Percentiles rank a stretch among this genome's conserved stretches.
Conservation (phyloP, 2,797 vertebrate genomes). For the Graptemys geographica region DNA sequence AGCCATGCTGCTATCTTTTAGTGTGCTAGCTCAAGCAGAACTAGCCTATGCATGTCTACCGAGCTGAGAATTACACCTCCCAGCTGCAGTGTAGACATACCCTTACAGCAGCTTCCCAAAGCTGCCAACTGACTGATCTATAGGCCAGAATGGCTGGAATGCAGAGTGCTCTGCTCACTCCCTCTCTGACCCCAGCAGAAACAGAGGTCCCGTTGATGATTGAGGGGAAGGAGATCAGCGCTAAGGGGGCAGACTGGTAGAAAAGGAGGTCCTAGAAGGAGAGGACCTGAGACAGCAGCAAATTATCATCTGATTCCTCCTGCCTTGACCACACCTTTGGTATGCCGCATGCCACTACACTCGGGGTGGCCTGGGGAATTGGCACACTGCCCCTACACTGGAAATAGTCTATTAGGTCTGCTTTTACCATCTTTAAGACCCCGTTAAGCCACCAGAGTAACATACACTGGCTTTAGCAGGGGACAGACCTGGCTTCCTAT, state of each 20-base stretch:
- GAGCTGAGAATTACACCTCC: not conserved
- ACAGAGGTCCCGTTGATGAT: not conserved
- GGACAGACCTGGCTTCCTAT: not conserved
- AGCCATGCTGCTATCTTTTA: not conserved
- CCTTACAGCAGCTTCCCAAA: not conserved
- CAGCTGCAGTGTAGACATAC: not conserved
- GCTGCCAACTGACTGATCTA: not conserved
- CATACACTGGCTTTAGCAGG: not conserved
- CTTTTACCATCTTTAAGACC: conserved; percentile 18
- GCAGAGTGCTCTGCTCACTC: not conserved
- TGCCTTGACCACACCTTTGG: not conserved
- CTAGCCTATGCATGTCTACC: not conserved
- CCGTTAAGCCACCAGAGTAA: not conserved
- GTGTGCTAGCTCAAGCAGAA: too few relatives aligned
- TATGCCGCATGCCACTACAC: not conserved
- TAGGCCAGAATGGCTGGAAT: not conserved
- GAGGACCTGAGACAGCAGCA: not conserved
- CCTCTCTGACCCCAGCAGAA: not conserved
- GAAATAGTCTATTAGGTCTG: not conserved
- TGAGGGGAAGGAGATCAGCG: not conserved
- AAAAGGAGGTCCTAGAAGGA: not conserved
- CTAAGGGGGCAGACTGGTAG: not conserved
- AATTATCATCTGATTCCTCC: not conserved
- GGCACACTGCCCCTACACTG: not conserved
- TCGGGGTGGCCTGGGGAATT: not conserved